Conservation (phyloP, 2,797 vertebrate species). For the Poeciliopsis gracilis region DNA sequence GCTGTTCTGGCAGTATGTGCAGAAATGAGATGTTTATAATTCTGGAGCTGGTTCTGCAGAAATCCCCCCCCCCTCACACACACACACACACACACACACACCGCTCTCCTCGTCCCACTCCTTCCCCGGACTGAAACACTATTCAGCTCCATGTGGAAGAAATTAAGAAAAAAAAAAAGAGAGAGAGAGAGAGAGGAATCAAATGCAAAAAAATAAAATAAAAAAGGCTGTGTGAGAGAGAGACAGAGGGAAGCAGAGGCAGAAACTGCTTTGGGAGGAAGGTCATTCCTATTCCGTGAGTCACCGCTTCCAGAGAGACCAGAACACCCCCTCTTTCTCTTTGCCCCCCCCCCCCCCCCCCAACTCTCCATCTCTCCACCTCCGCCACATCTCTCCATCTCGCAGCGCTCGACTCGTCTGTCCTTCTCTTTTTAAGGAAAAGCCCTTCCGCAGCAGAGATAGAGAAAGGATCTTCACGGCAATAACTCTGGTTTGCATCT, state of each 20-base stretch:
- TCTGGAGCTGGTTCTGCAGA: constrained; percentile 57
- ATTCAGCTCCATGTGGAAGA: constrained; percentile 62
- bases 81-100: too few species aligned
- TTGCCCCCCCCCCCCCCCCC: neutral
- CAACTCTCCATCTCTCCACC: neutral
- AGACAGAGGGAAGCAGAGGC: constrained; percentile 7
- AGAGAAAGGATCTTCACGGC: constrained; percentile 46
- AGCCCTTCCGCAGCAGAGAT: constrained; percentile 54
- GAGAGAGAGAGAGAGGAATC: constrained; percentile 2
- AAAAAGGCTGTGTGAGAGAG: constrained; percentile 9
- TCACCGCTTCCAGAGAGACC: constrained; percentile 74
- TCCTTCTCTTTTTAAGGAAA: constrained; percentile 77
- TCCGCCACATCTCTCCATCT: constrained; percentile 45
- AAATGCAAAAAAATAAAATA: neutral
- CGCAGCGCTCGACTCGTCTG: constrained; percentile 15
- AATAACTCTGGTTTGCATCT: constrained; percentile 66
- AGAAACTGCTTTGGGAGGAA: constrained; percentile 61
- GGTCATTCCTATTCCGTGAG: constrained; percentile 76
- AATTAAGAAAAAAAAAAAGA: constrained; percentile 16
- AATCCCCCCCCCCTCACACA: constrained; percentile 31
- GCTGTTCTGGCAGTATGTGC: constrained; percentile 9
- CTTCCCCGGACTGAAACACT: constrained; percentile 38
- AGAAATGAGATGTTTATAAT: constrained; percentile 41
- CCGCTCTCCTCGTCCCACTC: too few species aligned
- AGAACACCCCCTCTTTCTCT: constrained; percentile 47